These are phyloP conservation scores for Drosophila prosaltans DNA, from an alignment of 1,140 invertebrate genomes.

Conservation along the genomic window DNA sequence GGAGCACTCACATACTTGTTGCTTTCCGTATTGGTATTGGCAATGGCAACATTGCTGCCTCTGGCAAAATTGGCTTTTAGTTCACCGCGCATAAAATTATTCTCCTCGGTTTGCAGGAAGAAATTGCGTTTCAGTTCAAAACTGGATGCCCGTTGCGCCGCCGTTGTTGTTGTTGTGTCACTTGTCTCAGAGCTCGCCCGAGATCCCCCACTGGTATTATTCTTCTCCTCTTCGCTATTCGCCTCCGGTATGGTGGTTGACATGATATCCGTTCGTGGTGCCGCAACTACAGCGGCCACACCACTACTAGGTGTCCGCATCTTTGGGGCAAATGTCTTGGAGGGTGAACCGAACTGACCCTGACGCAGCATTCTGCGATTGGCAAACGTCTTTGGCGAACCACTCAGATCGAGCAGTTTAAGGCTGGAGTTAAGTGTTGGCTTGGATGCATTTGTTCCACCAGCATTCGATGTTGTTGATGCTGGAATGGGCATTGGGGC, in stretches of 20 bases:
- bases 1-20: slow-evolving; percentile 57
- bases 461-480: slow-evolving; percentile 3
- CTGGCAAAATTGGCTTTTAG: slow-evolving; percentile 68
- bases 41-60: slow-evolving; percentile 7
- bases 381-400: slow-evolving; percentile 87
- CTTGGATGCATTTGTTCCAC: slow-evolving; percentile 34
- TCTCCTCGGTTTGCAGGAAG: slow-evolving; percentile 82
- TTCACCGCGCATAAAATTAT: slow-evolving; percentile 83
- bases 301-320: slow-evolving; percentile 84
- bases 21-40: slow-evolving; percentile 28
- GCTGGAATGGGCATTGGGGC: slow-evolving; percentile 10
- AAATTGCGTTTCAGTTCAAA: slow-evolving; percentile 81
- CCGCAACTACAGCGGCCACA: slow-evolving; percentile 88
- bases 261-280: slow-evolving; percentile 90
- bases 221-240: slow-evolving; percentile 87
- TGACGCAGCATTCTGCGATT: slow-evolving; percentile 85
- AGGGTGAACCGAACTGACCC: slow-evolving; percentile 84
- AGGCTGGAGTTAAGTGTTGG: slow-evolving; percentile 81
- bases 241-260: slow-evolving; percentile 94
- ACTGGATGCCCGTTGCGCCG: slow-evolving; percentile 37
- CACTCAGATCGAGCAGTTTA: slow-evolving; percentile 85
- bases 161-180: slow-evolving; percentile 11
- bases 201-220: slow-evolving; percentile 59
- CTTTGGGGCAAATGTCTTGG: slow-evolving; percentile 86
- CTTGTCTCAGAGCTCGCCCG: slow-evolving; percentile 45